phyloP scores from a whole-genome alignment of 2,888 invertebrate genomes.

The Trachelus tabidus region DNA sequence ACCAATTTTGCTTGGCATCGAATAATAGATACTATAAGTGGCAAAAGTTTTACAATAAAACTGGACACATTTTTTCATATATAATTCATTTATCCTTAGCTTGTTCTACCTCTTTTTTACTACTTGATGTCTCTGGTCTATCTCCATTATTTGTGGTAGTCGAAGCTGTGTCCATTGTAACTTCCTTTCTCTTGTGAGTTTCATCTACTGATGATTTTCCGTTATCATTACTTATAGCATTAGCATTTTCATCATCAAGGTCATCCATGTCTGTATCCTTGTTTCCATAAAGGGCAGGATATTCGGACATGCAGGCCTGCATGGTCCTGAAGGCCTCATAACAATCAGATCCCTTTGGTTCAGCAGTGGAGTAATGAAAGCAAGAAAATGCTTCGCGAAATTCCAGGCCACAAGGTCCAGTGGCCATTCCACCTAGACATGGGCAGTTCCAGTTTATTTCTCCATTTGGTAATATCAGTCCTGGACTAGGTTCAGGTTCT shows the following conservation, averaged over 20 bases:
- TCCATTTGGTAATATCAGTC: slow-evolving; percentile 85
- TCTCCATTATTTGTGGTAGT: slow-evolving; percentile 13
- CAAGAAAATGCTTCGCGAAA: slow-evolving; percentile 95
- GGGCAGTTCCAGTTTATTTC: slow-evolving; percentile 98
- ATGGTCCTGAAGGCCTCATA: slow-evolving; percentile 89
- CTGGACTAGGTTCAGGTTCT: slow-evolving; percentile 80
- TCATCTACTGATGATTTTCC: too few relatives aligned
- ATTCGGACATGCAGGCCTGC: slow-evolving; percentile 90
- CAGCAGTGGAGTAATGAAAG: slow-evolving; percentile 90
- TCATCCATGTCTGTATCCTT: slow-evolving; percentile 76
- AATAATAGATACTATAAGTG: too few relatives aligned
- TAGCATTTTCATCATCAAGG: slow-evolving; percentile 42
- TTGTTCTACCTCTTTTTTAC: slow-evolving; percentile 28
- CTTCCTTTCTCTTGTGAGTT: not conserved
- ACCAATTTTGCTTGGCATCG: too few relatives aligned
- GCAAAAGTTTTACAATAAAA: too few relatives aligned
- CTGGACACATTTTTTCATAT: not conserved
- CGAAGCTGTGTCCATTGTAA: slow-evolving; percentile 2
- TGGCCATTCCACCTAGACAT: slow-evolving; percentile 97
- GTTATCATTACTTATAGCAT: not conserved
- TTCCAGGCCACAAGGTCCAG: slow-evolving; percentile 93
- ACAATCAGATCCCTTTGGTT: slow-evolving; percentile 94
- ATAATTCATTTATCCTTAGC: slow-evolving; percentile 26
- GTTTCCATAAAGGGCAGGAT: slow-evolving; percentile 84
- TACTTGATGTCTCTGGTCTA: slow-evolving; percentile 16